Conservation (phyloP, 2,888 invertebrate genomes). For the Alcis repandata region DNA sequence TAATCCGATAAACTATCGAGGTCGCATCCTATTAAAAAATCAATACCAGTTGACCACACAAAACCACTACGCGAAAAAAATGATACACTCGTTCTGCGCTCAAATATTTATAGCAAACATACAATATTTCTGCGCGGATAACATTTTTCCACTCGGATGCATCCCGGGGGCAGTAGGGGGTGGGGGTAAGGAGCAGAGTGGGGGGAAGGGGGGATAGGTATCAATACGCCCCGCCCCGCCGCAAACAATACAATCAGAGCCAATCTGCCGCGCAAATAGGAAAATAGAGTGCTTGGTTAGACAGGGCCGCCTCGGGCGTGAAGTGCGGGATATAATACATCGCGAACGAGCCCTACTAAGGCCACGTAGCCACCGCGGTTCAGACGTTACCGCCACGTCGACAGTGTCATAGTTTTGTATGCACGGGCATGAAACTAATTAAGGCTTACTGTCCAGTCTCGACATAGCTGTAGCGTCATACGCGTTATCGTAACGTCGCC, state of each 20-base stretch:
- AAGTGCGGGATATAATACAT: background rate
- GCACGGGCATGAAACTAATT: too few species aligned
- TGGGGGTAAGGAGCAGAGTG: conserved; percentile 40
- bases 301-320: conserved; percentile 73
- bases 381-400: too few species aligned
- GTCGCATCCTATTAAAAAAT: conserved; percentile 39
- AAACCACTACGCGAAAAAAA: conserved; percentile 62
- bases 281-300: conserved; percentile 83
- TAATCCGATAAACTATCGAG: conserved; percentile 37
- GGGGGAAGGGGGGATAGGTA: conserved; percentile 58
- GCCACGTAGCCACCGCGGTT: background rate
- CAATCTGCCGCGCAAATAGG: conserved; percentile 86
- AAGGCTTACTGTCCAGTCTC: too few species aligned
- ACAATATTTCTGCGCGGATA: conserved; percentile 72
- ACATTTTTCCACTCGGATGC: conserved; percentile 79
- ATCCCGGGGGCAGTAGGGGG: conserved; percentile 51
- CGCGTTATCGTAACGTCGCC: too few species aligned
- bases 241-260: conserved; percentile 86
- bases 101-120: conserved; percentile 80
- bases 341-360: background rate
- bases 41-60: conserved; percentile 43
- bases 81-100: conserved; percentile 72
- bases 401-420: too few species aligned
- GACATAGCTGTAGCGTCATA: too few species aligned
- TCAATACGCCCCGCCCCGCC: conserved; percentile 72